phyloP scores from a whole-genome alignment of 2,113 vertebrate genomes.

The Passer domesticus region DNA sequence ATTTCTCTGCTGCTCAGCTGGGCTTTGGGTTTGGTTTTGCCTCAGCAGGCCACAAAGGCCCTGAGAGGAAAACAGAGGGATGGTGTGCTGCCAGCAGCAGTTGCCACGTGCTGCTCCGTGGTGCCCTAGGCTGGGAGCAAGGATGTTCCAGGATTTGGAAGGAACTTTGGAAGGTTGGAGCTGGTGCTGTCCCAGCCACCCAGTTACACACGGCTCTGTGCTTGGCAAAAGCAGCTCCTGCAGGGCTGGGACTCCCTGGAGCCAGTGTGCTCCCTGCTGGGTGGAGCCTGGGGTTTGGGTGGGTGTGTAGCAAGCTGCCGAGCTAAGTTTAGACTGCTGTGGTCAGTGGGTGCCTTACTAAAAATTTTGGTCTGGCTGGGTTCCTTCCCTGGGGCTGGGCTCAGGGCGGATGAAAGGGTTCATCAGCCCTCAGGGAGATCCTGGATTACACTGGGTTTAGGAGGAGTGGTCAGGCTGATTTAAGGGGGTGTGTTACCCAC shows the following conservation, averaged over 20 bases:
- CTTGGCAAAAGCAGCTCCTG: neutral
- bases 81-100: neutral
- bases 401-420: neutral
- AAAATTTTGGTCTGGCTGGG: neutral
- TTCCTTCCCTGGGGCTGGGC: neutral
- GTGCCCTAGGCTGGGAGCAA: neutral
- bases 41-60: neutral
- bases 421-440: neutral
- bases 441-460: neutral
- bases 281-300: neutral
- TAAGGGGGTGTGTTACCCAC: neutral
- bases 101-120: fast-evolving
- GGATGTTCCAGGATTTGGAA: neutral
- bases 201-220: neutral
- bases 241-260: neutral
- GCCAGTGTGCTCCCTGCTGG: neutral
- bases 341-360: neutral
- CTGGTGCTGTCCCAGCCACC: neutral
- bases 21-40: neutral
- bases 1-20: neutral
- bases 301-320: neutral
- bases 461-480: neutral
- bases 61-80: neutral
- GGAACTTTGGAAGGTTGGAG: neutral
- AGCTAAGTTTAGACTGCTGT: neutral